Evolutionary conservation across 2,797 vertebrate genomes (phyloP).

Genomic region (Pristis pectinata): DNA sequence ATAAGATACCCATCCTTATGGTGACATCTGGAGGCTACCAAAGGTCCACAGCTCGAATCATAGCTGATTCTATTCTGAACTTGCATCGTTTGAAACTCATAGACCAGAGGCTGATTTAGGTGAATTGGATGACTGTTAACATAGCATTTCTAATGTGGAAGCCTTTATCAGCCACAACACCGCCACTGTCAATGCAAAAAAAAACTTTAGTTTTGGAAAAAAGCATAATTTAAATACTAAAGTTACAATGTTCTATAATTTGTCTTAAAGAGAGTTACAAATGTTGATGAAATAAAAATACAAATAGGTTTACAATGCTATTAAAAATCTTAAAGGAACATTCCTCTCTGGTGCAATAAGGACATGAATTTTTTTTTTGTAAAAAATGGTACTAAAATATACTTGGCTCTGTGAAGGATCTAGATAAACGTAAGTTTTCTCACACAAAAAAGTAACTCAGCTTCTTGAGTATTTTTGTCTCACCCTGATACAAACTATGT

Average conservation of each 20-base stretch:
- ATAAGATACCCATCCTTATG: slow-evolving; percentile 82
- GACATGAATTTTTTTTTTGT: not conserved
- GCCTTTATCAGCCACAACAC: not conserved
- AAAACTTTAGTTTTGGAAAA: not conserved
- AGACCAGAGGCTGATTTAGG: slow-evolving; percentile 45
- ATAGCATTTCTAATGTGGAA: slow-evolving; percentile 45
- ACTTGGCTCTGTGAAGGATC: slow-evolving; percentile 1
- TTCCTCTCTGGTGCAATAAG: slow-evolving; percentile 33
- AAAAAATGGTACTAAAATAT: not conserved
- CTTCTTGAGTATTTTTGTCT: not conserved
- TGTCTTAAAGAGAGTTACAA: not conserved
- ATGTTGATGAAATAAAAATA: not conserved
- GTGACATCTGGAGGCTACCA: slow-evolving; percentile 92
- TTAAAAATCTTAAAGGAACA: slow-evolving; percentile 28
- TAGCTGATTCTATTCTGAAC: slow-evolving; percentile 92
- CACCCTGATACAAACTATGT: not conserved
- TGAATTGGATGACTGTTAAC: slow-evolving; percentile 49
- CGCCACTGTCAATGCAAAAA: slow-evolving; percentile 21
- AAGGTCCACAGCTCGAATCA: slow-evolving; percentile 86
- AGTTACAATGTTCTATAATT: slow-evolving; percentile 7
- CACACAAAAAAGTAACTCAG: not conserved
- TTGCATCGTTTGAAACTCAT: slow-evolving; percentile 72
- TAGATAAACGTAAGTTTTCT: not conserved
- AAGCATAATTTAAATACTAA: slow-evolving; percentile 17
- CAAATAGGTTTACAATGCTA: not conserved